These are phyloP conservation scores for Tachyglossus aculeatus DNA, from an alignment of 2,797 vertebrate species.

Conservation along the genomic window DNA sequence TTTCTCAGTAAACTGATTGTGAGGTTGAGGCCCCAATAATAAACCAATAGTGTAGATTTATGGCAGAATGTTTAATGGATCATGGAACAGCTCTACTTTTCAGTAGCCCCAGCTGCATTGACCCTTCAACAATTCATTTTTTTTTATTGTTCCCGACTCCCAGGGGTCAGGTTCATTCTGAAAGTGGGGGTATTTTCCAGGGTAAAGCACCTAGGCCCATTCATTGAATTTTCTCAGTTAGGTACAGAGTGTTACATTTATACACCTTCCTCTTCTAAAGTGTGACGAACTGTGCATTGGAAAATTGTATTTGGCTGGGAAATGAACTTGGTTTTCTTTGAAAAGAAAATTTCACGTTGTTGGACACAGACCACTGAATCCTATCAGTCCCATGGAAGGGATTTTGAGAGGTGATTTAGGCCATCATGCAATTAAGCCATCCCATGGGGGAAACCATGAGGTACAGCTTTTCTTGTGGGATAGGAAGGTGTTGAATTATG, in stretches of 20 bases:
- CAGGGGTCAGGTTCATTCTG: background rate
- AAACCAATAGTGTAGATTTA: background rate
- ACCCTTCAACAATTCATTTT: background rate
- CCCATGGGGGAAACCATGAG: too few species aligned
- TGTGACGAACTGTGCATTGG: background rate
- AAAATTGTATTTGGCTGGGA: background rate
- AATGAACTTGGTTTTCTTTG: background rate
- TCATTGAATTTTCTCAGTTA: background rate
- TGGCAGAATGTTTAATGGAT: slow-evolving; percentile 7
- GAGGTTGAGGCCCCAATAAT: background rate
- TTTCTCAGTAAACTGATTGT: background rate
- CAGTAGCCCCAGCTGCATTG: background rate
- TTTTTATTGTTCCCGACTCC: too few species aligned
- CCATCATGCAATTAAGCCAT: background rate
- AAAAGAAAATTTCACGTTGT: background rate
- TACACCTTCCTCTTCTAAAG: background rate
- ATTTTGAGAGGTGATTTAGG: background rate
- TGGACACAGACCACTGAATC: background rate
- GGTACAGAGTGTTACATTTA: too few species aligned
- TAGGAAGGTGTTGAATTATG: background rate
- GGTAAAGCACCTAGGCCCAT: background rate
- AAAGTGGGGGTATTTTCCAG: background rate
- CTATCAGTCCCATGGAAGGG: background rate
- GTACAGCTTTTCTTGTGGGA: background rate
- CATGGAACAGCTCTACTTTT: background rate